Base-by-base conservation (phyloP, 2,888 invertebrate species). In the Heteropelma amictum region DNA sequence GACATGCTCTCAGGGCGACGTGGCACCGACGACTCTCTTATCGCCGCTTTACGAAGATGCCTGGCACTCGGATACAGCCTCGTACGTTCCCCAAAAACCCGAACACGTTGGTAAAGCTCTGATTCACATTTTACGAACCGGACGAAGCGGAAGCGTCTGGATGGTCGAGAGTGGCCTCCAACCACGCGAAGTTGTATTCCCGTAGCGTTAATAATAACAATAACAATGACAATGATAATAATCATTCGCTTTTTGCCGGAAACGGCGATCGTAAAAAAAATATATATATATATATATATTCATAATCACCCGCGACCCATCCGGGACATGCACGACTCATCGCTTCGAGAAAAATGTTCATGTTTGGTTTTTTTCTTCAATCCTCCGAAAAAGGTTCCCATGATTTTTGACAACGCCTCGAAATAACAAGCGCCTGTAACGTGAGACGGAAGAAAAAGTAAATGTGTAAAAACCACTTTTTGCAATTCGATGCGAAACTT, bases 111-210 rank as follows among this genome's bases (percentile, higher is more conserved):
- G 93, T 0, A 92, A 93, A 80, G 92, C 93, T 10, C 87, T 94
- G 72, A 90, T 94, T 38, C 93, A 94, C 70, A 90, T 94, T 30
- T 88, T 94, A 33, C 91, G 91, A 72, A 93, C 93, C 81, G 94
- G 92, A 7, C 92, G 92, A 79, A 94, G 93, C 84, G 94, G 94
- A n/a, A 92, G 93, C 0, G 92, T 94, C 68, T 94, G 94, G 94
- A 88, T 93, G 40, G 92, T 94, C 26, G 93, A 94, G 82, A 93
- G 93, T 81, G 92, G 93, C 7, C 92, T 93, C 81, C 91, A 93
- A 2, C 91, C 93, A 1, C 91, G 92, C 82, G 94, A 94, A 84
- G 88, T 91, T 54, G 82, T 75, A 28, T 88, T 84, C 72, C 78
- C 83, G 56, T 86, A 88, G 68, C 81, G 83, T n/a, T n/a, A n/a